Conservation (phyloP, 1,140 invertebrate species). For the Stratiolaelaps scimitus region DNA sequence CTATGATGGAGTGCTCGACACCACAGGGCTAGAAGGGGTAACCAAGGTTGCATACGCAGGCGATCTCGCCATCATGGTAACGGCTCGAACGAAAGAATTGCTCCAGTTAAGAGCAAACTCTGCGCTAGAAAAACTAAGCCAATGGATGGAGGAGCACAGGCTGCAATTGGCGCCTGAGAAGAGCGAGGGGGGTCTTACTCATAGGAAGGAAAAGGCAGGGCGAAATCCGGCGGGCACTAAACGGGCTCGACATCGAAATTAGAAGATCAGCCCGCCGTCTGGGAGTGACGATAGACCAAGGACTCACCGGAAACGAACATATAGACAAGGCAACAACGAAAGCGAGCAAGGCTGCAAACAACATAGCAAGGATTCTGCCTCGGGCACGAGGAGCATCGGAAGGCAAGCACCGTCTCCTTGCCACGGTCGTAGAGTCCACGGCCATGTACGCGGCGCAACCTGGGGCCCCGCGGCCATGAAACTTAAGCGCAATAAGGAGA, state of each 20-base stretch:
- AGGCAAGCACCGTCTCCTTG: neutral
- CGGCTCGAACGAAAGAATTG: neutral
- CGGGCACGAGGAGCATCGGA: neutral
- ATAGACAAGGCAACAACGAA: neutral
- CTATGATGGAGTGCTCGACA: neutral
- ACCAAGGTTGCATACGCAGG: neutral
- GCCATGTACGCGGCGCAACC: neutral
- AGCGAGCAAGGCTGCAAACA: neutral
- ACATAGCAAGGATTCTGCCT: neutral
- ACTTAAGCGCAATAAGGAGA: neutral
- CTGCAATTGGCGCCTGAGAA: neutral
- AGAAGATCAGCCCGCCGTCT: neutral
- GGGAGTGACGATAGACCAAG: neutral
- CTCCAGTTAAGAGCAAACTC: neutral
- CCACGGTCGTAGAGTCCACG: neutral
- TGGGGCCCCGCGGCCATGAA: neutral
- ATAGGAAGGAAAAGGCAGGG: neutral
- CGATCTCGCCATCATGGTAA: neutral
- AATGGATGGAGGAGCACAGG: neutral
- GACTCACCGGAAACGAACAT: neutral
- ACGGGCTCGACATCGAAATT: neutral
- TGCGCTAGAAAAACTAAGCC: neutral
- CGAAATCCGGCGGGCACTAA: neutral
- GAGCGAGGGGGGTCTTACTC: neutral
- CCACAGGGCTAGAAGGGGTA: neutral